Evolutionary conservation across 2,113 vertebrate genomes (phyloP), one percentile per base, ranked within the genome.

Genomic region (Diphyllodes magnificus): DNA sequence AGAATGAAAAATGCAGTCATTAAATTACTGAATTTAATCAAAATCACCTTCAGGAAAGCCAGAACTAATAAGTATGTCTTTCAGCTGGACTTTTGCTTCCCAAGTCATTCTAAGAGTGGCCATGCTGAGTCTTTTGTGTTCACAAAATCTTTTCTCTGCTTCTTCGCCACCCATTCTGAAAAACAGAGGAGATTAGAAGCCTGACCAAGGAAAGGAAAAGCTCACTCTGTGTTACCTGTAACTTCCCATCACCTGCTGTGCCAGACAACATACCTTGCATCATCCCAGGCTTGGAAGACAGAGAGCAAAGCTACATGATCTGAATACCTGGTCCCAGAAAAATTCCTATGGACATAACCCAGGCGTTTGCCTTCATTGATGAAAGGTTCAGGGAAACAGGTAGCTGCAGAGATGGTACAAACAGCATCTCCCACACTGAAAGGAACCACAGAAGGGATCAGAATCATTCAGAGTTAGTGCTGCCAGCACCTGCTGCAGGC

Each of bases 41-140:
- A 20, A 77, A 65, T 94, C 89, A 99, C 99, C 99, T 99, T 99
- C 99, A 82, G 99, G 99, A 91, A 99, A 99, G 47, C 99, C 99
- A 54, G 98, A 96, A 94, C 98, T 99, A 66, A 98, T 97, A 45
- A 99, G 97, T 93, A 99, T 99, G 7, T 99, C 99, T 97, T 99
- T 99, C 83, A 99, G 98, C 94, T 99, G 99, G 63, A 99, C 99
- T 97, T 99, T 99, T 60, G 99, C 99, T 97, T 99, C 99, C 99
- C 99, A 99, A 31, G 99, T 99, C 99, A 99, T 99, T 97, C 99
- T 98, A 57, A 99, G 97, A 12, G 99, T 99, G 21, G 99, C 97
- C 99, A 99, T 99, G 96, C 99, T 99, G 33, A 99, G 98, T 72
- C 99, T 98, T 92, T 99, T 99, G 96, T 99, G 98, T 47, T 99